A percentile compares a stretch with the other conserved stretches of the same genome.
phyloP scores from a whole-genome alignment of 2,888 invertebrate species.

The Toxonevra muliebris region DNA sequence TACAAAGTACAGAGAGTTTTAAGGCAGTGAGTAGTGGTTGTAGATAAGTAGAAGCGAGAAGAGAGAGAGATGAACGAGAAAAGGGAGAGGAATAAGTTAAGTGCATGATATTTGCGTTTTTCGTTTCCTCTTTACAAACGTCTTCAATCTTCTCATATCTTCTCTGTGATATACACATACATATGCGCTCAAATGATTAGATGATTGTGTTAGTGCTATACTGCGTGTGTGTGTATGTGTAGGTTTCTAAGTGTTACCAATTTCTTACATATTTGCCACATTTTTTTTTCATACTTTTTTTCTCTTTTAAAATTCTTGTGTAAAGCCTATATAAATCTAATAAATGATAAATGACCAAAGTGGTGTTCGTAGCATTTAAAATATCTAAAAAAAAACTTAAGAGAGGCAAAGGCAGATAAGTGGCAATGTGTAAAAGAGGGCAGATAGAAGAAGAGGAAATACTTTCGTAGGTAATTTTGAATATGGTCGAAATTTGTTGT shows the following conservation, averaged over 20 bases:
- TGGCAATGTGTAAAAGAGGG: too few relatives aligned
- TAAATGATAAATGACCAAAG: slow-evolving; percentile 43
- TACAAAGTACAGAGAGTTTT: too few relatives aligned
- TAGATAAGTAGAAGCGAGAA: neutral
- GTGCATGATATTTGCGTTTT: too few relatives aligned
- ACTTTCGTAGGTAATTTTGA: slow-evolving; percentile 3
- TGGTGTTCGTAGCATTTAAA: neutral
- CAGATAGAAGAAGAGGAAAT: too few relatives aligned
- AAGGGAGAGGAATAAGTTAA: neutral
- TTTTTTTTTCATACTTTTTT: too few relatives aligned
- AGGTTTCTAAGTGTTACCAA: neutral
- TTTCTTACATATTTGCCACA: neutral
- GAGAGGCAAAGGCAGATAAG: too few relatives aligned
- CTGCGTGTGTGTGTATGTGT: slow-evolving; percentile 6
- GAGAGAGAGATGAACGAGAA: neutral
- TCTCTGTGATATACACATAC: too few relatives aligned
- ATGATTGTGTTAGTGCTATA: neutral
- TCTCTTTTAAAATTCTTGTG: slow-evolving; percentile 28
- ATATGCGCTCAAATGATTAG: too few relatives aligned
- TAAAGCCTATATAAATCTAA: slow-evolving; percentile 41
- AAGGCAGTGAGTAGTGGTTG: neutral
- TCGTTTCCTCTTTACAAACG: too few relatives aligned
- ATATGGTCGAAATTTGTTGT: slow-evolving; percentile 20
- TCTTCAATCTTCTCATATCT: too few relatives aligned
- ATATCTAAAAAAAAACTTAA: too few relatives aligned